These are phyloP conservation scores for Armadillidium nasatum DNA, from an alignment of 1,140 invertebrate species.

Conservation along the genomic window DNA sequence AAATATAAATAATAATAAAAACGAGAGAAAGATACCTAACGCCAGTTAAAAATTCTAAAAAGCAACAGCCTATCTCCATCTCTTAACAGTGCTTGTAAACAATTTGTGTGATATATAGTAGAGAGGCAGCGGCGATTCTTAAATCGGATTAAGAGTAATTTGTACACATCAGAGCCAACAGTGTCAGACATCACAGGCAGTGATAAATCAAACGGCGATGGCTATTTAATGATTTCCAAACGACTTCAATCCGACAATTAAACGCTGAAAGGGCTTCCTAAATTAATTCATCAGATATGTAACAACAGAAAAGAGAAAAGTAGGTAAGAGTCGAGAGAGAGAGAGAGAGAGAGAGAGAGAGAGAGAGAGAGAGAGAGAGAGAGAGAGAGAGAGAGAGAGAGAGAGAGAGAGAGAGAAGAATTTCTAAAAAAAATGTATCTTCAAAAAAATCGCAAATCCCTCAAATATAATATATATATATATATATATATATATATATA, in stretches of 20 bases:
- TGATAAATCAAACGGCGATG: not conserved
- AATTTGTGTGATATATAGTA: slow-evolving; percentile 5
- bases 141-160: not conserved
- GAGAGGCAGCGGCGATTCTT: not conserved
- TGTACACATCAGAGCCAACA: not conserved
- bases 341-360: not conserved
- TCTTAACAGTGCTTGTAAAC: not conserved
- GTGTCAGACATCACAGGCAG: not conserved
- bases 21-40: too few species aligned
- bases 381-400: slow-evolving; percentile 8
- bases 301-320: not conserved
- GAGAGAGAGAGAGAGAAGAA: not conserved
- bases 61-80: not conserved
- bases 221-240: slow-evolving; percentile 2
- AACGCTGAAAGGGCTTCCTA: not conserved
- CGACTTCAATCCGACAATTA: not conserved
- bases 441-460: too few species aligned
- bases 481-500: too few species aligned
- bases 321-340: too few species aligned
- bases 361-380: not conserved
- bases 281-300: slow-evolving; percentile 3
- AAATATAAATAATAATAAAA: too few species aligned
- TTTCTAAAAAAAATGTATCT: too few species aligned
- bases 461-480: too few species aligned
- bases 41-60: not conserved